phyloP scores from a whole-genome alignment of 2,888 invertebrate genomes.

The Scaptomyza parva region DNA sequence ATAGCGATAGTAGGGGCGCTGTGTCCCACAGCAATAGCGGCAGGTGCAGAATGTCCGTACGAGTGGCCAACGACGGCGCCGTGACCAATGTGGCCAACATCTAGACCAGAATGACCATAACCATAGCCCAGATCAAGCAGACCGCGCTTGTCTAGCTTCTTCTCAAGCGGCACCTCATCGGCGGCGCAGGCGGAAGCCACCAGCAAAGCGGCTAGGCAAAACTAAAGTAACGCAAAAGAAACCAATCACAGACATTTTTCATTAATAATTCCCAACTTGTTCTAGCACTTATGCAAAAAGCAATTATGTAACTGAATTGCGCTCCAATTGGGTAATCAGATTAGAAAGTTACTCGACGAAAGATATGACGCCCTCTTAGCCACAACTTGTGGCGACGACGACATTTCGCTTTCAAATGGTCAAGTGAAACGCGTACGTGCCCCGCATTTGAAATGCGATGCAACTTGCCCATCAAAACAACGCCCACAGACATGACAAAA shows the following conservation, averaged over 20 bases:
- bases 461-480: conserved; percentile 11
- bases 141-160: conserved; percentile 93
- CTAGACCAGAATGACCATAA: conserved; percentile 91
- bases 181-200: conserved; percentile 89
- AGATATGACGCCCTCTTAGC: conserved; percentile 60
- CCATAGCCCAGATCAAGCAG: conserved; percentile 92
- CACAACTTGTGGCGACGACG: conserved; percentile 30
- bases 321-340: conserved; percentile 62
- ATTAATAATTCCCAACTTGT: conserved; percentile 37
- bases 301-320: conserved; percentile 26
- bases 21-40: conserved; percentile 60
- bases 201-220: conserved; percentile 90
- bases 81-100: conserved; percentile 90
- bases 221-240: conserved; percentile 84
- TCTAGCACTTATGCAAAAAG: conserved; percentile 29
- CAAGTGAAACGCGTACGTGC: conserved; percentile 73
- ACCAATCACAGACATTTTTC: not conserved
- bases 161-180: conserved; percentile 87
- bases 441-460: conserved; percentile 57
- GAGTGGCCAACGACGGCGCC: conserved; percentile 85
- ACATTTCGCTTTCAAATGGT: conserved; percentile 69
- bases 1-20: conserved; percentile 10
- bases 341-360: conserved; percentile 65
- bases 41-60: conserved; percentile 71
- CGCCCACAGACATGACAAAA: conserved; percentile 45